Base-by-base conservation (phyloP, 1,140 invertebrate genomes). In the Copidosoma floridanum region DNA sequence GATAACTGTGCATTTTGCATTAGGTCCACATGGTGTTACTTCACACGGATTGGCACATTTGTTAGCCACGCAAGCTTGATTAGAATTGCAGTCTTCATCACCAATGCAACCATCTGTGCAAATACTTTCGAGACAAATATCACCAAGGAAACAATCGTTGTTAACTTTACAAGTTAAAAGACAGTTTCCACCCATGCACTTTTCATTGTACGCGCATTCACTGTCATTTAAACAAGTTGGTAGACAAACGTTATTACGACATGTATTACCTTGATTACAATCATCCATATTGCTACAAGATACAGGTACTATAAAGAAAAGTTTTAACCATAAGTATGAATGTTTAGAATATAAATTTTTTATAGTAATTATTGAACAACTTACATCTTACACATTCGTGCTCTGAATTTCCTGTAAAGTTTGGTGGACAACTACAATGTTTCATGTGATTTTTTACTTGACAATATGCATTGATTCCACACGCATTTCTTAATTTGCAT, bases 401-500 rank as follows among this genome's bases (percentile, higher is more conserved):
- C 63, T 87, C 85, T 21, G 90, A 86, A 73, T 93, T 90, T 60
- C 93, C 93, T 44, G 92, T 94, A 73, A 95, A 95, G 41, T 89
- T 90, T 37, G 85, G 80, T 14, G 92, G 91, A 72, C 93, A 95
- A 61, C 84, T 86, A 68, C 93, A 95, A 68, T 87, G 84, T 71
- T 91, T 89, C 2, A 87, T 79, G 70, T 95, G 93, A 72, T 87
- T 88, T 18, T 81, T 78, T n/a, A 89, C 85, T 38, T 82, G 80
- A 71, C 93, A 95, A 50, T 89, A 72, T n/a, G 93, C 89, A 77
- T 95, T 95, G 58, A 94, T 83, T n/a, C 94, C 94, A 79, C 94
- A 96, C 1, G 91, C 82, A 59, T 85, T 85, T 65, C 85, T 83
- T 66, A 88, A 75, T 56, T 85, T 82, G 72, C 94, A 96, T n/a